Evolutionary conservation across 1,140 invertebrate species (phyloP).

Genomic region (Aphaenogaster floridana): DNA sequence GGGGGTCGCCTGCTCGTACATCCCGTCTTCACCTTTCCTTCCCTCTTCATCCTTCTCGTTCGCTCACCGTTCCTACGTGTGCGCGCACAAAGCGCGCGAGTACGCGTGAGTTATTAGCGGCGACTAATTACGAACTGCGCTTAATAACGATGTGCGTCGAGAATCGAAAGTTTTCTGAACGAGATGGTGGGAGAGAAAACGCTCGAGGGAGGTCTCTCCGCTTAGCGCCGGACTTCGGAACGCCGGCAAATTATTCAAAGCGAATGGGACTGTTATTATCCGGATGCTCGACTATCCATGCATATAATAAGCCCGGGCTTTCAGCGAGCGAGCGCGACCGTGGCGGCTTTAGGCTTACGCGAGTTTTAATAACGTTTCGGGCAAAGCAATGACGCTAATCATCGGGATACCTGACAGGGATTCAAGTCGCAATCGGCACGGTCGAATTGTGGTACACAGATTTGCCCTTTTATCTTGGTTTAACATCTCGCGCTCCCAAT

Average conservation of each 20-base stretch:
- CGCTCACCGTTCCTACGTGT: not conserved
- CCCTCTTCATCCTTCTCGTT: not conserved
- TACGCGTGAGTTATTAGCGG: slow-evolving; percentile 66
- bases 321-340: slow-evolving; percentile 28
- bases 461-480: slow-evolving; percentile 31
- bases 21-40: slow-evolving; percentile 21
- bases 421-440: slow-evolving; percentile 9
- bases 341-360: slow-evolving; percentile 49
- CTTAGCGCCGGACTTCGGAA: slow-evolving; percentile 32
- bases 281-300: slow-evolving; percentile 45
- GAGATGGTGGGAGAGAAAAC: not conserved
- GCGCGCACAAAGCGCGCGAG: not conserved
- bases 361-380: slow-evolving; percentile 51
- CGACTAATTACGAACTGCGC: slow-evolving; percentile 59
- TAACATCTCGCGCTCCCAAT: not conserved
- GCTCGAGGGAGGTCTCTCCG: slow-evolving; percentile 14
- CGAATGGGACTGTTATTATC: slow-evolving; percentile 55
- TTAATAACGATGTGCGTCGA: slow-evolving; percentile 65
- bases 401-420: slow-evolving; percentile 21
- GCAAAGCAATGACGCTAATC: slow-evolving; percentile 33
- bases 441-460: not conserved
- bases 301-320: slow-evolving; percentile 57
- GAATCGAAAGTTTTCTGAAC: slow-evolving; percentile 48
- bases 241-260: slow-evolving; percentile 57
- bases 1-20: slow-evolving; percentile 2